phyloP scores from a whole-genome alignment of 2,113 vertebrate genomes.

The Chascanopsetta lugubris region DNA sequence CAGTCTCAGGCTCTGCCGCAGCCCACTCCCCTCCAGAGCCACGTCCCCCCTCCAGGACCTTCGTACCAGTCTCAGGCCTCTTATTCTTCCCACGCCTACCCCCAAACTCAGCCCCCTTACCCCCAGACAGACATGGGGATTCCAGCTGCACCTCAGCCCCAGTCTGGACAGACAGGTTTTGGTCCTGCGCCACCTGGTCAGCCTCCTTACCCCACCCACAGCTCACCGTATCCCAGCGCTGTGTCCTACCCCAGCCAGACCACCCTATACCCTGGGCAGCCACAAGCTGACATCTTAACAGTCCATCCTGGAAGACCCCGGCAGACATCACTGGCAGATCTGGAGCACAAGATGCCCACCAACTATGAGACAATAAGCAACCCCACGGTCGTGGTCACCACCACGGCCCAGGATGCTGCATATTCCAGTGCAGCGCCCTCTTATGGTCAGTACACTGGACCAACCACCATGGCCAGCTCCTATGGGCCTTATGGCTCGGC shows the following conservation, averaged over 20 bases:
- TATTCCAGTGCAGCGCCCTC: slow-evolving; percentile 76
- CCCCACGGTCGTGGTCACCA: slow-evolving; percentile 84
- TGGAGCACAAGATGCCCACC: slow-evolving; percentile 95
- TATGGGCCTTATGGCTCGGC: slow-evolving; percentile 79
- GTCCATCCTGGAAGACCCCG: slow-evolving; percentile 88
- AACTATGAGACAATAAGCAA: slow-evolving; percentile 93
- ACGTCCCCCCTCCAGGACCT: slow-evolving; percentile 80
- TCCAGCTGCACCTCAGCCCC: slow-evolving; percentile 77
- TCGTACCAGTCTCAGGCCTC: slow-evolving; percentile 84
- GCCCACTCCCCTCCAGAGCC: slow-evolving; percentile 85
- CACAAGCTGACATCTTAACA: slow-evolving; percentile 81
- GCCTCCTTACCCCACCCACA: slow-evolving; percentile 86
- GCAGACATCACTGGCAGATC: slow-evolving; percentile 92
- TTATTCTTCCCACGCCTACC: slow-evolving; percentile 84
- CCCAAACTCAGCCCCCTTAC: slow-evolving; percentile 84
- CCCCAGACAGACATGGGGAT: slow-evolving; percentile 84
- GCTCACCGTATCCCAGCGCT: slow-evolving; percentile 83
- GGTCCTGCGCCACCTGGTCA: slow-evolving; percentile 80
- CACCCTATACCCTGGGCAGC: slow-evolving; percentile 82
- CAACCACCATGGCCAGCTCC: slow-evolving; percentile 76
- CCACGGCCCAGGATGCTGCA: slow-evolving; percentile 81
- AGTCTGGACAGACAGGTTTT: slow-evolving; percentile 85
- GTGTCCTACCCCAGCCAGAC: slow-evolving; percentile 84
- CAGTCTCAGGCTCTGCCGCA: slow-evolving; percentile 84
- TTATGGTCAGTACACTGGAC: slow-evolving; percentile 78